These are phyloP conservation scores for Drosophila cognata DNA, from an alignment of 2,888 invertebrate genomes.

Conservation along the genomic window DNA sequence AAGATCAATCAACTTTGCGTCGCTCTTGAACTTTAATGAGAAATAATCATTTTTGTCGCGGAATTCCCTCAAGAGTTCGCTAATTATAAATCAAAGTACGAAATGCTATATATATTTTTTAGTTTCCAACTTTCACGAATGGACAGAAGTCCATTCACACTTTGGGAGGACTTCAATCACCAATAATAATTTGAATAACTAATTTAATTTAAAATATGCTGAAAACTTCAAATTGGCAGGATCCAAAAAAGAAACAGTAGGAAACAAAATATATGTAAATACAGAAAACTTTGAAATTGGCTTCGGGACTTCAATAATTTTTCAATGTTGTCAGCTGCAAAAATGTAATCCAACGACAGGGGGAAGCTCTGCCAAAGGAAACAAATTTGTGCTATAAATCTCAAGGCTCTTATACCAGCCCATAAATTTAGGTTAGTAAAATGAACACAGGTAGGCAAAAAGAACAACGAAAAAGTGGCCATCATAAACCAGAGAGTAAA, in stretches of 20 bases:
- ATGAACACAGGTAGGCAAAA: conserved; percentile 11
- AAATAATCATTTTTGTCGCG: conserved; percentile 13
- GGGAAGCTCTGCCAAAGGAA: conserved; percentile 1
- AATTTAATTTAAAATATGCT: conserved; percentile 40
- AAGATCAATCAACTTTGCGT: background rate
- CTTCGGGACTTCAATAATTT: conserved; percentile 12
- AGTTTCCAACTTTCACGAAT: too few relatives aligned
- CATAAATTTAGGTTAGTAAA: conserved; percentile 65
- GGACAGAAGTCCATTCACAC: background rate
- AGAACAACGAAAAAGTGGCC: conserved; percentile 39
- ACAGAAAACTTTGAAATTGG: conserved; percentile 35
- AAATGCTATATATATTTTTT: background rate
- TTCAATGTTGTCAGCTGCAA: conserved; percentile 30
- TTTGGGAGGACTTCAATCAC: background rate
- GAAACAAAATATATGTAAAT: conserved; percentile 2
- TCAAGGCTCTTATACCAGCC: conserved; percentile 61
- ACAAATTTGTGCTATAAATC: conserved; percentile 67
- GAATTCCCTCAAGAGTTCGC: background rate
- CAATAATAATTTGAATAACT: conserved; percentile 11
- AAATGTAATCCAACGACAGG: conserved; percentile 2
- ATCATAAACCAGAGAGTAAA: conserved; percentile 59
- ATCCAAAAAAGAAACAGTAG: background rate
- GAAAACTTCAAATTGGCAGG: conserved; percentile 13
- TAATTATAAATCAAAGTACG: background rate
- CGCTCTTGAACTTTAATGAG: conserved; percentile 15